These are phyloP conservation scores for Chesias legatella DNA, from an alignment of 2,888 invertebrate genomes.

Conservation along the genomic window DNA sequence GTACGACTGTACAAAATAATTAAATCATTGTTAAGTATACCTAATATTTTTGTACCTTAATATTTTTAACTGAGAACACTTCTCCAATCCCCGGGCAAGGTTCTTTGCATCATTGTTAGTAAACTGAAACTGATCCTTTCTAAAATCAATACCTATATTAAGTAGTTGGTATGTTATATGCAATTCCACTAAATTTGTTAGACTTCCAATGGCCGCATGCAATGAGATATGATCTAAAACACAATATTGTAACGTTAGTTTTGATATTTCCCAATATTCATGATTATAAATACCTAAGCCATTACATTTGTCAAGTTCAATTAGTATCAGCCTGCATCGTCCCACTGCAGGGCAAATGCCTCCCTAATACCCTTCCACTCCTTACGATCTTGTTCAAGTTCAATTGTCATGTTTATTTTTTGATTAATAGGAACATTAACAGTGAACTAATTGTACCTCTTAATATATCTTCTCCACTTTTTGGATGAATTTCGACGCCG, in stretches of 20 bases:
- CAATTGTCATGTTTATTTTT: no score
- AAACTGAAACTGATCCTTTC: slow-evolving; percentile 72
- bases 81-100: slow-evolving; percentile 65
- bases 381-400: no score
- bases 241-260: no score
- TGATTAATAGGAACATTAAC: no score
- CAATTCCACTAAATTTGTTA: slow-evolving; percentile 62
- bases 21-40: no score
- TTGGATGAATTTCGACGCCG: slow-evolving; percentile 38
- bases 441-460: slow-evolving; percentile 43
- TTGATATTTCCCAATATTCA: no score
- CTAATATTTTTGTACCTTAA: slow-evolving; percentile 44
- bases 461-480: slow-evolving; percentile 42
- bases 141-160: slow-evolving; percentile 57
- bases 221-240: slow-evolving; percentile 71
- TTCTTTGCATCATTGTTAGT: slow-evolving; percentile 73
- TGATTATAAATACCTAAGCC: no score
- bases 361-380: no score
- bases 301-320: no score
- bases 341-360: no score
- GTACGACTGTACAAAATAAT: no score
- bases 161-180: slow-evolving; percentile 66
- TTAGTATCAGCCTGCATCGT: no score
- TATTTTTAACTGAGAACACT: slow-evolving; percentile 54
- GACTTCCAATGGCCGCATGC: slow-evolving; percentile 70